Conservation (phyloP, 2,113 vertebrate genomes). For the Heterochromis multidens region DNA sequence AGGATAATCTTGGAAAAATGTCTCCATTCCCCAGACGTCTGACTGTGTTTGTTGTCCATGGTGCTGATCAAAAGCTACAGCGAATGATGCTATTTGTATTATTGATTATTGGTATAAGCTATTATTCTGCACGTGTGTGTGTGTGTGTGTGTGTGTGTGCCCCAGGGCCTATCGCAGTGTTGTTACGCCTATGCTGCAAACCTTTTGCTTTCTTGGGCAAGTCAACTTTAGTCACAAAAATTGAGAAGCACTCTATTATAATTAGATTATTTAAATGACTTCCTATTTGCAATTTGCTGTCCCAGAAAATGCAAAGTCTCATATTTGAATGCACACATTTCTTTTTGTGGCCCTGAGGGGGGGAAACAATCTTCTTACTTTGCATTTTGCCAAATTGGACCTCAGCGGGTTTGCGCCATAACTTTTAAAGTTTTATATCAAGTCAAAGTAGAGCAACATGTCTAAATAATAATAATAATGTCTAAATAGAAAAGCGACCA, state of each 20-base stretch:
- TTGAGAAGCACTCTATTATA: neutral
- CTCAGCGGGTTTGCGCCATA: neutral
- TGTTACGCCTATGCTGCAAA: neutral
- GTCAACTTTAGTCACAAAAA: neutral
- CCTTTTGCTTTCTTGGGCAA: neutral
- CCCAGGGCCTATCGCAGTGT: rapidly evolving
- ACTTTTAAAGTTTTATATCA: neutral
- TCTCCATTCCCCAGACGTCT: too few relatives aligned
- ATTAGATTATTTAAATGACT: conserved; percentile 18
- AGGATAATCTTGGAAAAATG: too few relatives aligned
- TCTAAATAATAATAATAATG: too few relatives aligned
- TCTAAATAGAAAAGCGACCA: neutral
- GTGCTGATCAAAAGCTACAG: rapidly evolving
- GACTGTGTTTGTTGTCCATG: neutral
- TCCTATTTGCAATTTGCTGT: neutral
- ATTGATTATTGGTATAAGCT: neutral
- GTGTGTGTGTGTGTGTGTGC: neutral
- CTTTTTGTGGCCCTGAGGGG: neutral
- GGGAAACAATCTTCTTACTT: neutral
- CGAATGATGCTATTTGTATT: neutral
- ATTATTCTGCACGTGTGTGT: neutral
- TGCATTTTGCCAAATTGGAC: neutral
- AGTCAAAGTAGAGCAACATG: neutral
- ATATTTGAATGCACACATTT: neutral
- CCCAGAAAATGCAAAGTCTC: neutral